Base-by-base conservation (phyloP, 2,113 vertebrate genomes). In the Thinocorus orbignyianus region DNA sequence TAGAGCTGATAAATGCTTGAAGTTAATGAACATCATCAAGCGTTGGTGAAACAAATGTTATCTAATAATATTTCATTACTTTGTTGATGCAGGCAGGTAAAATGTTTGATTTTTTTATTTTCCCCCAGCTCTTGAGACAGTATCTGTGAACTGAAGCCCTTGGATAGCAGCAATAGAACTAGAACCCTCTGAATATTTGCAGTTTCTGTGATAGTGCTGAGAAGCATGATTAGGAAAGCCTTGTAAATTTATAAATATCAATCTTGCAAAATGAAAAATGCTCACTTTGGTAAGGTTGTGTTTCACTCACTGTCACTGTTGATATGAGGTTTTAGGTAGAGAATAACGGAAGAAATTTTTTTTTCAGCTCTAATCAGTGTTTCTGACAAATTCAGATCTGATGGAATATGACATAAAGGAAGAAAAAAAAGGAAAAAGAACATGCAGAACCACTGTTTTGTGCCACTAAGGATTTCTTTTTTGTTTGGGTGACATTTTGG, bases 331-430 rank as follows among this genome's bases (percentile, higher is more conserved):
- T 95, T 71, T 74, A 81, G 33, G 25, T 52, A 69, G 62, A 69
- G 0, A 0, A 52, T 93, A 77, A 83, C 44, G 83, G 80, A 64
- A 86, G 49, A 55, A 24, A 2, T 11, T 52, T 78, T 49, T 20
- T 49, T 60, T 51, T 15, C 11, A 44, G 23, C 46, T 80, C 51
- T 86, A 64, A 84, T 93, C 72, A 74, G 24, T 24, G 15, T 78
- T 90, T 88, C 44, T 94, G 80, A 71, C 28, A 91, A 95, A 78
- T 55, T 84, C 55, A 64, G 64, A 79, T 26, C 39, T 74, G 72
- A 86, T 81, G 52, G 65, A 62, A 74, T 91, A 74, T 74, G 42
- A 49, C 54, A 58, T 61, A 82, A 86, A 61, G 28, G 73, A 62
- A 42, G 46, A 73, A 48, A 44, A 13, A 51, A 20, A 62, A 58